Evolutionary conservation across 2,888 invertebrate genomes (phyloP).

Genomic region (Koerneria pararmatus): DNA sequence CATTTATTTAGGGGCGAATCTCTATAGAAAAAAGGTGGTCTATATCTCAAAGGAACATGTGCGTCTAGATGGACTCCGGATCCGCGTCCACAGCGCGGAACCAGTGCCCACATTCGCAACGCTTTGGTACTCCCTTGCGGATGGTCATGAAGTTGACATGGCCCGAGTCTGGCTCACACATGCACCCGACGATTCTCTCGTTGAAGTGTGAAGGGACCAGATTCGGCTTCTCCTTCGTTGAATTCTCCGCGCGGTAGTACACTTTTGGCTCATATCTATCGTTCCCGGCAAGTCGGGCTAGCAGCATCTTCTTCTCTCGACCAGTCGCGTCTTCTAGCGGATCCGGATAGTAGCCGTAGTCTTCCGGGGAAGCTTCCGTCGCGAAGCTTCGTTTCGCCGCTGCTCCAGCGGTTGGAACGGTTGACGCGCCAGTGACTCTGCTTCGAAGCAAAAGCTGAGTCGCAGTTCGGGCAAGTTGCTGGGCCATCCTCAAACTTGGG

Average conservation of each 20-base stretch:
- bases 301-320: conserved; percentile 80
- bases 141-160: background rate
- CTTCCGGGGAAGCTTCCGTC: conserved; percentile 56
- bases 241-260: conserved; percentile 61
- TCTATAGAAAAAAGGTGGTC: no score
- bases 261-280: conserved; percentile 65
- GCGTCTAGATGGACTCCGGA: conserved; percentile 50
- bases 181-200: background rate
- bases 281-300: conserved; percentile 81
- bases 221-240: conserved; percentile 81
- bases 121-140: conserved; percentile 72
- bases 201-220: background rate
- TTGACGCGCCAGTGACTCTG: no score
- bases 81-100: conserved; percentile 73
- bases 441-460: no score
- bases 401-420: no score
- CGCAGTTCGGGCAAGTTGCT: no score
- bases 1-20: no score
- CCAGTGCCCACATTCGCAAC: conserved; percentile 86
- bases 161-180: conserved; percentile 1
- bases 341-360: conserved; percentile 67
- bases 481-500: no score
- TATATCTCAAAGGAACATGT: no score
- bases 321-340: conserved; percentile 89
- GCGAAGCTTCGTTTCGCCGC: no score